Evolutionary conservation across 1,140 invertebrate genomes (phyloP), one percentile per base, ranked within the genome.

Genomic region (Zeugodacus cucurbitae): DNA sequence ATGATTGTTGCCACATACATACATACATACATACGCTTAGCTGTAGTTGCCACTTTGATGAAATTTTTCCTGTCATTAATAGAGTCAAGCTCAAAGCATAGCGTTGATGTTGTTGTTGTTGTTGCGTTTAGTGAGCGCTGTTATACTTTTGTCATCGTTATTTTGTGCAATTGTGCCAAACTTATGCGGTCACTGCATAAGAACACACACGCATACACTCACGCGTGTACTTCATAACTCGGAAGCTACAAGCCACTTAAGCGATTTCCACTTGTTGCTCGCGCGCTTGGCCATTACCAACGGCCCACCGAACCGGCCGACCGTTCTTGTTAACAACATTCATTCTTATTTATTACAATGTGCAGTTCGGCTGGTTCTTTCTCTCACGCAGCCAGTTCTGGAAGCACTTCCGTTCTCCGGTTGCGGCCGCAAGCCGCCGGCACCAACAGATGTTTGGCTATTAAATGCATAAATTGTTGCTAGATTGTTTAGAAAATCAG

Each of bases 341-440:
- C 34, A 44, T 22, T 74, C 22, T 34, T 29, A 26, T 74, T 74
- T 74, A 29, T 74, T 41, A 62, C 58, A 62, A 62, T 17, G n/a
- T 62, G 74, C 74, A n/a, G 34, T 26, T 48, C 2, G n/a, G 59
- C 29, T 67, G 64, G 74, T 82, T 44, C 74, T 82, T 26, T 82
- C 74, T 82, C 74, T 82, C 74, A 82, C 74, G 74, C 74, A 82
- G 74, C 74, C 74, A 48, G 74, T 82, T 82, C 74, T 82, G 74
- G 74, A 82, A 48, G 74, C 44, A 82, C 74, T 82, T 82, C 74
- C 74, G 74, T 48, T 82, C 74, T 22, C 11, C 34, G 17, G 74
- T 82, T 48, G 74, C 34, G 26, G 74, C 74, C n/a, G n/a, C 74
- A 41, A 82, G n/a, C 32, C 32, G 64, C 67, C 29, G 67, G 17